These are phyloP conservation scores for Acestrorhynchus altus DNA, from an alignment of 2,797 vertebrate species.

Conservation along the genomic window DNA sequence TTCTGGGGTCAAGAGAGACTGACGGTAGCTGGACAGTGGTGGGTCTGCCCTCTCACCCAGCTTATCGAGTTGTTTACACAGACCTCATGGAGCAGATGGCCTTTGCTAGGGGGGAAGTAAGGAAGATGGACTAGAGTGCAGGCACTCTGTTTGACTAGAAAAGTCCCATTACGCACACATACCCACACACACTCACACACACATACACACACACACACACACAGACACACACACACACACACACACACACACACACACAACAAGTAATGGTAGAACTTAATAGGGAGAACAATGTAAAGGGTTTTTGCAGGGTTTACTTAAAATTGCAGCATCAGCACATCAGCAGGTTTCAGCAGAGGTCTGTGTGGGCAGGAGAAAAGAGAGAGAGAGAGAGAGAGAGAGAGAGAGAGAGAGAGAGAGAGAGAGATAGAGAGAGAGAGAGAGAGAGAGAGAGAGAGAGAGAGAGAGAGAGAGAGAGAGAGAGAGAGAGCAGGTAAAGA, in stretches of 20 bases:
- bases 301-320: conserved; percentile 3
- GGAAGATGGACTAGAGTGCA: conserved; percentile 65
- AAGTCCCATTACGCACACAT: conserved; percentile 43
- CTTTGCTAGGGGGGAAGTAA: conserved; percentile 70
- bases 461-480: conserved; percentile 55
- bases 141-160: conserved; percentile 58
- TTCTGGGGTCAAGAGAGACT: conserved; percentile 38
- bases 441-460: conserved; percentile 57
- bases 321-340: conserved; percentile 33
- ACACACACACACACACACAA: conserved; percentile 36
- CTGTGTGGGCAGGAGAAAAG: background rate
- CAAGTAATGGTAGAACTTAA: conserved; percentile 29
- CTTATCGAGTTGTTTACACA: conserved; percentile 74
- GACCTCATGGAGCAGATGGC: conserved; percentile 79
- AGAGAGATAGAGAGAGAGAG: conserved; percentile 55
- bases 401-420: background rate
- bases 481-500: conserved; percentile 65
- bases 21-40: conserved; percentile 22
- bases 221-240: conserved; percentile 13
- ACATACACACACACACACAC: conserved; percentile 10
- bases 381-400: background rate
- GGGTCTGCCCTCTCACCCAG: conserved; percentile 41
- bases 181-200: conserved; percentile 28
- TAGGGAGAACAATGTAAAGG: conserved; percentile 21
- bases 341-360: conserved; percentile 22